Conservation (phyloP, 2,888 invertebrate species). For the Siphonodentalium dalli region DNA sequence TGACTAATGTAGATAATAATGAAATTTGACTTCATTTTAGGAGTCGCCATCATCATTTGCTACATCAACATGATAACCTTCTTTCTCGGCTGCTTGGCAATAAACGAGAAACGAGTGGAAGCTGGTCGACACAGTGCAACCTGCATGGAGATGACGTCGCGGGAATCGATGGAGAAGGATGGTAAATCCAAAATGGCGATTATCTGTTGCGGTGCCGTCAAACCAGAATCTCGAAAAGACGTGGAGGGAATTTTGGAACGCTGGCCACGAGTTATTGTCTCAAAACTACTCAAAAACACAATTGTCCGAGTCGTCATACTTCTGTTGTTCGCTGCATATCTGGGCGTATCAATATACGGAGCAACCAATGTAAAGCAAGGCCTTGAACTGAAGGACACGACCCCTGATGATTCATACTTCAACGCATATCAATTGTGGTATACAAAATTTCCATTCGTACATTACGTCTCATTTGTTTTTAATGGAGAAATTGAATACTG, state of each 20-base stretch:
- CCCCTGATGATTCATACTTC: constrained; percentile 43
- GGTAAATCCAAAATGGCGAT: constrained; percentile 20
- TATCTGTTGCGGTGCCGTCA: constrained; percentile 58
- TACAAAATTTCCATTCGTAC: constrained; percentile 15
- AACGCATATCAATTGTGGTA: constrained; percentile 27
- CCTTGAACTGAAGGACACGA: constrained; percentile 40
- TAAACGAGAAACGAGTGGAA: constrained; percentile 38
- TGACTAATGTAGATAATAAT: no score
- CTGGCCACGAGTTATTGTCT: constrained; percentile 33
- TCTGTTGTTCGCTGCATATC: constrained; percentile 37
- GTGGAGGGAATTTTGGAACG: constrained; percentile 43
- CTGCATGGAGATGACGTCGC: constrained; percentile 25
- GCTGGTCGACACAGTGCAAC: constrained; percentile 34
- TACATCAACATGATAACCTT: constrained; percentile 46
- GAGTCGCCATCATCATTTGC: constrained; percentile 43
- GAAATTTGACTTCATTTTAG: constrained; percentile 37
- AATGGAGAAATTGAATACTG: constrained; percentile 13
- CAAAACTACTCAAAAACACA: constrained; percentile 28
- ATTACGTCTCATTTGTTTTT: constrained; percentile 27
- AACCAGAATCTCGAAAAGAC: constrained; percentile 29
- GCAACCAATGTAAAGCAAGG: constrained; percentile 41
- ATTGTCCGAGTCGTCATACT: constrained; percentile 32
- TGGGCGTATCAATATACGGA: constrained; percentile 47
- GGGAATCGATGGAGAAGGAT: constrained; percentile 29
- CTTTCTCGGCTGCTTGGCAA: constrained; percentile 38